Evolutionary conservation across 30 jellyfish, hydroid and myxozoan species (phyloP), one percentile per base, ranked within the genome.

Genomic region (Turritopsis dohrnii): DNA sequence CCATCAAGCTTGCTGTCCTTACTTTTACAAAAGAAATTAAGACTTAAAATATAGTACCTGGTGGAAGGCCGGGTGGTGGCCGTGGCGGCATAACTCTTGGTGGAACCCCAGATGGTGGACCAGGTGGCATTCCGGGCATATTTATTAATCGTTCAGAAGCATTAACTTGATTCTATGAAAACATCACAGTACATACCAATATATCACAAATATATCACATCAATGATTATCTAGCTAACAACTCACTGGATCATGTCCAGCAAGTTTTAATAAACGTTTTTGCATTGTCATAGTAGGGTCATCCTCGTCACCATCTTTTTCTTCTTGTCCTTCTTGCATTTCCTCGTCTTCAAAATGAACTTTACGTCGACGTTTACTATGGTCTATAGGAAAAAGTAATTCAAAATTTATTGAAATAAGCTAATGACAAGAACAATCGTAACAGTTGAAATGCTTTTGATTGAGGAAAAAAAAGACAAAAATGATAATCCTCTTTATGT

Each of bases 1-100:
- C n/a, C n/a, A n/a, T n/a, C n/a, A n/a, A n/a, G n/a, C n/a, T n/a
- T n/a, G 60, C 13, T 41, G 60, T 41, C 60, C 13, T 41, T 69
- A 69, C 9, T 8, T 21, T 21, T 66, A 66, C 7, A 69, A 23
- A 69, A 19, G 22, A 19, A 69, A 16, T 66, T n/a, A 19, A n/a
- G n/a, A n/a, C n/a, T n/a, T n/a, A n/a, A n/a, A 69, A n/a, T 21
- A 69, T 7, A 41, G 30, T 77, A 82, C 89, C 89, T 23, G 89
- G 89, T 16, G 89, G 98, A 52, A 95, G 31, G 18, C 98, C 98
- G 1, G 98, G 98, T 9, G 98, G 98, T 60, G 98, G 96, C 7
- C 98, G 96, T 19, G 98, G 98, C 8, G 98, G 98, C 96, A 88
- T 88, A 29, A 85, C 83, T 74, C 95, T 72, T 52, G 94, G 88